phyloP scores from a whole-genome alignment of 2,888 invertebrate genomes.

The Uropetala carovei region DNA sequence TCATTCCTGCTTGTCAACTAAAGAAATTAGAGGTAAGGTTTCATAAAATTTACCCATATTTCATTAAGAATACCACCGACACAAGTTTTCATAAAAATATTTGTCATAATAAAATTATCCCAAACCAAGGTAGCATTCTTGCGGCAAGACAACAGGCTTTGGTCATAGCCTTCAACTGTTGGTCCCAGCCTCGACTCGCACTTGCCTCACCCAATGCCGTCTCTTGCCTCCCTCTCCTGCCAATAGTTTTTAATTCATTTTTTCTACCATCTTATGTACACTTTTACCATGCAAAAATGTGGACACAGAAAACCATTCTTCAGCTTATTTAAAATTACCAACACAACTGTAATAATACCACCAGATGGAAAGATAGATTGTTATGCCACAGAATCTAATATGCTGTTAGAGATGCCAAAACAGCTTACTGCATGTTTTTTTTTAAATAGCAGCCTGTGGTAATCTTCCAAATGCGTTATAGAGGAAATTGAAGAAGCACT shows the following conservation, averaged over 20 bases:
- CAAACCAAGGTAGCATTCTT: slow-evolving; percentile 60
- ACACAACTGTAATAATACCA: neutral
- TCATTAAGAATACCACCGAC: slow-evolving; percentile 61
- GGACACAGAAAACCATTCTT: neutral
- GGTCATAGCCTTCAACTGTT: neutral
- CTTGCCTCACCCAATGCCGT: neutral
- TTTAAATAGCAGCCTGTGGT: slow-evolving; percentile 3
- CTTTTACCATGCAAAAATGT: neutral
- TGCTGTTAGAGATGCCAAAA: slow-evolving; percentile 31
- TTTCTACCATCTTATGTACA: neutral
- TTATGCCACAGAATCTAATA: slow-evolving; percentile 42
- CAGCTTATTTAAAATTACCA: neutral
- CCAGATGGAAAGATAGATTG: neutral
- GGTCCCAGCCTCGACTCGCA: neutral
- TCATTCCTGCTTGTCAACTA: slow-evolving; percentile 41
- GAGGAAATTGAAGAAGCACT: slow-evolving; percentile 38
- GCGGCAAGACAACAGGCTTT: neutral
- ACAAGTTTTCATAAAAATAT: slow-evolving; percentile 63
- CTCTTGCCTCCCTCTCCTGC: neutral
- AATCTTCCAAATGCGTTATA: slow-evolving; percentile 27
- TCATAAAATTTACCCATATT: slow-evolving; percentile 45
- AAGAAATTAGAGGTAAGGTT: slow-evolving; percentile 48
- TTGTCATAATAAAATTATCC: slow-evolving; percentile 62
- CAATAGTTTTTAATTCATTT: neutral
- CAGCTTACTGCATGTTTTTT: neutral